These are phyloP conservation scores for Polymixis flavicincta DNA, from an alignment of 2,888 invertebrate genomes.

Conservation along the genomic window DNA sequence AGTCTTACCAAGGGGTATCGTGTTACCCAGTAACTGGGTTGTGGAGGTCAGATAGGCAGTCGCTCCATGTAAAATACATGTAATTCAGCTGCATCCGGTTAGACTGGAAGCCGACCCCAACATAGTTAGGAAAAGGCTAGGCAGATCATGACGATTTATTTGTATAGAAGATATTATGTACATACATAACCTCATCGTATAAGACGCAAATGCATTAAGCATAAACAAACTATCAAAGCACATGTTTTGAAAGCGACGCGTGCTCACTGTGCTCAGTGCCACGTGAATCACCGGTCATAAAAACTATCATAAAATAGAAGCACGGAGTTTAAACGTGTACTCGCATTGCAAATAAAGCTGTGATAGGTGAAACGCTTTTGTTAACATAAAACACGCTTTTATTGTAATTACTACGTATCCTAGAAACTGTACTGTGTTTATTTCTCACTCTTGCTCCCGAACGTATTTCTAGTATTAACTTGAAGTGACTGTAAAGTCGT, in stretches of 20 bases:
- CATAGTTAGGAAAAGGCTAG: too few species aligned
- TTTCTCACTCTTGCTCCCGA: neutral
- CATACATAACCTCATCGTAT: neutral
- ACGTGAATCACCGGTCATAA: constrained; percentile 14
- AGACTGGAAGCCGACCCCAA: too few species aligned
- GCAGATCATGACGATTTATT: too few species aligned
- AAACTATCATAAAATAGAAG: constrained; percentile 27
- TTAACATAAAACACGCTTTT: constrained; percentile 17
- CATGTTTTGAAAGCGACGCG: constrained; percentile 3
- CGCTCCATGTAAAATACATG: too few species aligned
- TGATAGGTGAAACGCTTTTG: constrained; percentile 27
- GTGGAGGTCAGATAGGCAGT: too few species aligned
- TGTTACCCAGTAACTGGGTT: too few species aligned
- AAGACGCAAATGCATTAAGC: neutral
- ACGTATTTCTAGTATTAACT: neutral
- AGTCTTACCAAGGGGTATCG: too few species aligned
- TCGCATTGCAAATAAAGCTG: constrained; percentile 23
- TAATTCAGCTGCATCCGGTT: too few species aligned
- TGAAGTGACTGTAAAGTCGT: neutral
- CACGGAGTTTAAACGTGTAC: constrained; percentile 21
- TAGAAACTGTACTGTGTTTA: neutral
- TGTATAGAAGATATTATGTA: too few species aligned
- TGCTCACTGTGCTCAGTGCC: neutral
- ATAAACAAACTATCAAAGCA: constrained; percentile 7
- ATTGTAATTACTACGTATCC: constrained; percentile 14